Conservation (phyloP, 2,113 vertebrate genomes). For the Notarius quadriscutis region DNA sequence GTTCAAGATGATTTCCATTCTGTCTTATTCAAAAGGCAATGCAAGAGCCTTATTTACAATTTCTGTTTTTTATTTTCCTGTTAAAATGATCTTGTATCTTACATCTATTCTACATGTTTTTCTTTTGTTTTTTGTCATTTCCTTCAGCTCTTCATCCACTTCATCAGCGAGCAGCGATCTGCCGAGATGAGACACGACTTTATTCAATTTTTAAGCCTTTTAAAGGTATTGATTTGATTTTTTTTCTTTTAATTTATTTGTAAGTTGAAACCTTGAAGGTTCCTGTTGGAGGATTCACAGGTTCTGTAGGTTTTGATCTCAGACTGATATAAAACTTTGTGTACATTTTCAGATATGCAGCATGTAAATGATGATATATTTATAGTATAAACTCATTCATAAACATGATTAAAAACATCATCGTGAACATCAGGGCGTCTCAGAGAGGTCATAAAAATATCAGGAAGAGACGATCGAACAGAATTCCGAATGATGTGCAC, state of each 20-base stretch:
- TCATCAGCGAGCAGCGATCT: neutral
- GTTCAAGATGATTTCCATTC: too few species aligned
- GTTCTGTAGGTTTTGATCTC: neutral
- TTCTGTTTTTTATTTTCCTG: neutral
- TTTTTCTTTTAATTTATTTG: neutral
- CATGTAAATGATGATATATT: too few species aligned
- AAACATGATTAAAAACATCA: too few species aligned
- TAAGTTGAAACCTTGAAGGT: neutral
- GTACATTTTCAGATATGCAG: neutral
- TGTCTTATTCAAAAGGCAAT: too few species aligned
- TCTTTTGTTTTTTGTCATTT: neutral
- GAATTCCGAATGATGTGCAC: too few species aligned
- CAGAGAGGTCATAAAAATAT: too few species aligned
- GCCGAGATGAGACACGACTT: constrained; percentile 10
- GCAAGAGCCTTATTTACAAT: neutral
- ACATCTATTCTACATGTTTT: neutral
- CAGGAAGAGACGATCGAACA: too few species aligned
- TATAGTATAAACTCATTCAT: too few species aligned
- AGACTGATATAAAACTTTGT: neutral
- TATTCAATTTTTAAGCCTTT: neutral
- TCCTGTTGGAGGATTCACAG: neutral
- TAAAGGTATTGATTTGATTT: neutral
- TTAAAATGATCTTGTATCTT: neutral
- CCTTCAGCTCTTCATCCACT: neutral
- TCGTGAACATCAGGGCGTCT: too few species aligned